phyloP scores from a whole-genome alignment of 1,140 invertebrate genomes.

The Drosophila rufa region DNA sequence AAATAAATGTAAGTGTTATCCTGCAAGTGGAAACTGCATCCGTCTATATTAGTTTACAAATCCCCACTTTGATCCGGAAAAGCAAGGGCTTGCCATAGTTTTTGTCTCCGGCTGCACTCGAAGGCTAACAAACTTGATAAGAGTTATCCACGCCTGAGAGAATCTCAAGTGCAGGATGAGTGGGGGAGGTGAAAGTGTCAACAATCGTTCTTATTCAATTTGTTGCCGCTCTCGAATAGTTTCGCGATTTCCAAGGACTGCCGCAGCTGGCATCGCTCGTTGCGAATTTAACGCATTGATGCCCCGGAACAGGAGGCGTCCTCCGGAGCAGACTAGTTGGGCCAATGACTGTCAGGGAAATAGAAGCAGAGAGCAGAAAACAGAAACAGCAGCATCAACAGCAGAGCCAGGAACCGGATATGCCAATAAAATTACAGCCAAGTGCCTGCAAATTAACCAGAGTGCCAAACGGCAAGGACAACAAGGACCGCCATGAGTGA shows the following conservation, averaged over 20 bases:
- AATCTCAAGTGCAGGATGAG: slow-evolving; percentile 23
- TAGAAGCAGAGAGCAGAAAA: neutral
- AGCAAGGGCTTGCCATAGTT: neutral
- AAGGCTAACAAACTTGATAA: slow-evolving; percentile 48
- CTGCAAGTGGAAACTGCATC: slow-evolving; percentile 17
- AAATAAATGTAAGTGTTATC: slow-evolving; percentile 58
- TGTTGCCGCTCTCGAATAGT: slow-evolving; percentile 48
- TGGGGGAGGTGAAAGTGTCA: slow-evolving; percentile 44
- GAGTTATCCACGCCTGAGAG: slow-evolving; percentile 30
- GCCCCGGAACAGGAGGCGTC: slow-evolving; percentile 47
- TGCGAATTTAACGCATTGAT: slow-evolving; percentile 62
- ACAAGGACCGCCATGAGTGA: slow-evolving; percentile 14
- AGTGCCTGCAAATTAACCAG: slow-evolving; percentile 63
- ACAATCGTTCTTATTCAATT: slow-evolving; percentile 68
- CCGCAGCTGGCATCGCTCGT: slow-evolving; percentile 22
- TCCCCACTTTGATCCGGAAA: slow-evolving; percentile 15
- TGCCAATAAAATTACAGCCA: slow-evolving; percentile 64
- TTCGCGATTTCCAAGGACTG: slow-evolving; percentile 26
- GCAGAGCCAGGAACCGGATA: slow-evolving; percentile 28
- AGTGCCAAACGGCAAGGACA: slow-evolving; percentile 43
- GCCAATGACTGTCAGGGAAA: slow-evolving; percentile 32
- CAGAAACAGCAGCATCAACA: slow-evolving; percentile 3
- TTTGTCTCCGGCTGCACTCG: slow-evolving; percentile 34
- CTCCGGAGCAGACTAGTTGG: slow-evolving; percentile 33
- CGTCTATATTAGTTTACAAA: slow-evolving; percentile 41